A percentile compares a stretch with the other conserved stretches of the same genome.
Conservation (phyloP, 2,113 vertebrate genomes). For the Sylvia atricapilla region DNA sequence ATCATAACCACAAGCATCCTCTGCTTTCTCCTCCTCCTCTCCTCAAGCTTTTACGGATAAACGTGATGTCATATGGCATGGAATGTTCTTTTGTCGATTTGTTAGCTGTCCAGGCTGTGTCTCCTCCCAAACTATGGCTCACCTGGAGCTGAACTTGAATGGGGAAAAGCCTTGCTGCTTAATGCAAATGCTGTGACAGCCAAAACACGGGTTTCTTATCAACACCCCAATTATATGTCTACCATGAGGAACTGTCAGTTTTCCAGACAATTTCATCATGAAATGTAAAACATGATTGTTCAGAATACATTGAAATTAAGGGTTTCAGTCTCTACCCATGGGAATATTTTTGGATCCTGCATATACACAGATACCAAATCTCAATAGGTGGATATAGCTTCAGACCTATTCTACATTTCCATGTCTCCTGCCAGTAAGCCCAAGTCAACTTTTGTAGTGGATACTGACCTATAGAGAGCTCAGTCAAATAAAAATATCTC, state of each 20-base stretch:
- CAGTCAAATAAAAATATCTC: background rate
- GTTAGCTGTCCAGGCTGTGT: background rate
- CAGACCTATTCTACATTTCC: background rate
- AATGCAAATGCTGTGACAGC: background rate
- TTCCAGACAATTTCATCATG: background rate
- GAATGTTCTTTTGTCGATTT: background rate
- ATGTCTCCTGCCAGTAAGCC: background rate
- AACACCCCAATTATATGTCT: background rate
- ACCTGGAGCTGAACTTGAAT: fast-evolving
- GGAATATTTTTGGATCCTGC: background rate
- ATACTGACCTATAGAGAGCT: background rate
- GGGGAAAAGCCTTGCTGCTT: background rate
- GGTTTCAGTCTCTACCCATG: background rate
- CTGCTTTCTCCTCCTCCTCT: background rate
- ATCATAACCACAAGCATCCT: background rate
- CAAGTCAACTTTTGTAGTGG: background rate
- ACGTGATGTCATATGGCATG: background rate
- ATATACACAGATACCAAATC: background rate
- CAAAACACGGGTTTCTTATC: background rate
- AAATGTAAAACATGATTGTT: background rate
- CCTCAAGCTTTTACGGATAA: background rate
- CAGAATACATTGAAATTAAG: background rate
- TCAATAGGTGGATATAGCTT: fast-evolving
- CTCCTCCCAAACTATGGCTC: background rate
- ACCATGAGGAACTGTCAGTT: background rate